phyloP scores from a whole-genome alignment of 2,888 invertebrate species.

The Eulithis prunata region DNA sequence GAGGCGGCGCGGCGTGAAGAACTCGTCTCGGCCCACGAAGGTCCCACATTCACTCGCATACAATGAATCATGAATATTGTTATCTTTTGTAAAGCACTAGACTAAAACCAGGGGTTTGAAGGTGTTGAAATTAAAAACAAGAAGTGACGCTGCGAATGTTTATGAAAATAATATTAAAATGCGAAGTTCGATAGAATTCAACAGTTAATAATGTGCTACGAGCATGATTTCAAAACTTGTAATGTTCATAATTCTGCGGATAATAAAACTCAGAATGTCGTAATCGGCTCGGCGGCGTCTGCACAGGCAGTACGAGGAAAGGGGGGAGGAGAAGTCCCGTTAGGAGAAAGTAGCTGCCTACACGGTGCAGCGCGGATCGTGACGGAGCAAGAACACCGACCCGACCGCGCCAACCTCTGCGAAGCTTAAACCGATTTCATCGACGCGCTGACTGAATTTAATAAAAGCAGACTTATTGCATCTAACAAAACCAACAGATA shows the following conservation, averaged over 20 bases:
- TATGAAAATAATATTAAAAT: constrained; percentile 31
- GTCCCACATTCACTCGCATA: constrained; percentile 34
- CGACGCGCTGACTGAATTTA: constrained; percentile 51
- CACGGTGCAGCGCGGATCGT: constrained; percentile 69
- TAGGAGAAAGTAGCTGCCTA: constrained; percentile 83
- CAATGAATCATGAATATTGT: constrained; percentile 37
- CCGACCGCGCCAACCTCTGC: constrained; percentile 60
- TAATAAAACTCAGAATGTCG: constrained; percentile 73
- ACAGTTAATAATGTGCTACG: constrained; percentile 49
- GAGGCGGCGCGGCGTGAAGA: constrained; percentile 48
- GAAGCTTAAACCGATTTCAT: constrained; percentile 69
- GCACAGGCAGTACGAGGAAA: constrained; percentile 50
- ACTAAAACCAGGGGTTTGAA: constrained; percentile 27
- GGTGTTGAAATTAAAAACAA: constrained; percentile 24
- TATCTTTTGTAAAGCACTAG: constrained; percentile 35
- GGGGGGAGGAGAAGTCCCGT: constrained; percentile 69
- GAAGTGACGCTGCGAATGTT: constrained; percentile 19
- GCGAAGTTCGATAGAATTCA: constrained; percentile 43
- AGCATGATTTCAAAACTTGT: constrained; percentile 62
- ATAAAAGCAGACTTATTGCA: constrained; percentile 45
- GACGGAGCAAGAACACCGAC: constrained; percentile 56
- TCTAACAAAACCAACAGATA: constrained; percentile 48
- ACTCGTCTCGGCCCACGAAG: constrained; percentile 56
- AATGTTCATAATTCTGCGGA: constrained; percentile 66
- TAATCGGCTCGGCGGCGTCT: constrained; percentile 63